Base-by-base conservation (phyloP, 2,888 invertebrate genomes). In the Thalpophila matura region DNA sequence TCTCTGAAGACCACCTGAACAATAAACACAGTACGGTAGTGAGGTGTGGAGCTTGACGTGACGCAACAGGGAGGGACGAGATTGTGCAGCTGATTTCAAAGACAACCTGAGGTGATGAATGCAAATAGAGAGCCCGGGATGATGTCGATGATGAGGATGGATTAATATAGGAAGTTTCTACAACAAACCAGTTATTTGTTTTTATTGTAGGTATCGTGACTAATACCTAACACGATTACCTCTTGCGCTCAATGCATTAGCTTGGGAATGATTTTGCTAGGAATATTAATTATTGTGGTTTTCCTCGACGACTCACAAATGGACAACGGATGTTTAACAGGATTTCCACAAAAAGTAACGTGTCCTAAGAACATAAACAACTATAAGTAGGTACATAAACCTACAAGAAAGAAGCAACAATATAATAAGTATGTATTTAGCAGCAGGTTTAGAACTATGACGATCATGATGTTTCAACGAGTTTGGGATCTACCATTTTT, bases 301-400 rank as follows among this genome's bases (percentile, higher is more conserved):
- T 68, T 63, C 59, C 63, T 58, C 40, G 58, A 63, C 0, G 27
- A 57, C 16, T 27, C 4, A 4, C 22, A 45, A 16, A 18, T 20
- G 27, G 33, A 33, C 20, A 22, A 12, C 14, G 16, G 4, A 56
- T 14, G 24, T 3, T 12, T 10, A 27, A 31, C 2, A 26, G 43
- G 26, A 4, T 10, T 45, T 57, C 27, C 4, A 18, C 14, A 40
- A 22, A 26, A n/a, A n/a, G n/a, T n/a, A n/a, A n/a, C n/a, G n/a
- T n/a, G n/a, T n/a, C n/a, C n/a, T n/a, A n/a, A n/a, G n/a, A n/a
- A n/a, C n/a, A n/a, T n/a, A n/a, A n/a, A n/a, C n/a, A n/a, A n/a
- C n/a, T n/a, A n/a, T n/a, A n/a, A n/a, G n/a, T n/a, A n/a, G n/a
- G n/a, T n/a, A n/a, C n/a, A n/a, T n/a, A n/a, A n/a, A n/a, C n/a